phyloP scores from a whole-genome alignment of 2,797 vertebrate species.

The Cichlasoma orientale region DNA sequence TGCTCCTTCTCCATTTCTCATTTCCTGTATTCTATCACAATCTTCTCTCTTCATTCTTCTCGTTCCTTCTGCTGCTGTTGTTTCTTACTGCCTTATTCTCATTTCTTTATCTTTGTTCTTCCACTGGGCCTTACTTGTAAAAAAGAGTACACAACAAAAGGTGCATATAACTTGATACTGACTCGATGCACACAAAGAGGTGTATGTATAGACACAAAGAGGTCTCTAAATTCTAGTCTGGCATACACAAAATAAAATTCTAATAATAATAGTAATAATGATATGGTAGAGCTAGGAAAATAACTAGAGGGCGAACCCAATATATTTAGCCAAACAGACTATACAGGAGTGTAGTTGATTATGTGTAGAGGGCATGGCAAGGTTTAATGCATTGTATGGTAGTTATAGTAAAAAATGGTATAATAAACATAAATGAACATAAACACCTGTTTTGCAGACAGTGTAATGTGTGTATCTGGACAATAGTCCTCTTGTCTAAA shows the following conservation, averaged over 20 bases:
- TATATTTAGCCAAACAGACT: background rate
- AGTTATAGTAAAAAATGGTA: background rate
- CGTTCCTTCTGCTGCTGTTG: background rate
- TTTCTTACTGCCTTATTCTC: background rate
- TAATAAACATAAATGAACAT: background rate
- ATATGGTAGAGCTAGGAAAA: background rate
- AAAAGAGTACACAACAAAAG: conserved; percentile 4
- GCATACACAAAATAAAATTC: conserved; percentile 1
- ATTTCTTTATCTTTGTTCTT: conserved; percentile 11
- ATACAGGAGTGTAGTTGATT: background rate
- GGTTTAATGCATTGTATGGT: background rate
- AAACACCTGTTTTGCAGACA: background rate
- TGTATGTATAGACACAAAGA: background rate
- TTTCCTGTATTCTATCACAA: conserved; percentile 12
- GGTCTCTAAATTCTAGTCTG: conserved; percentile 9
- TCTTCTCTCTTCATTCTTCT: conserved; percentile 17
- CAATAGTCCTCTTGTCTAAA: background rate
- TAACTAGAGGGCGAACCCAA: conserved; percentile 12
- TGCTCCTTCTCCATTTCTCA: conserved; percentile 2
- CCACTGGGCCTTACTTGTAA: conserved; percentile 9
- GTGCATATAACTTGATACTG: conserved; percentile 5
- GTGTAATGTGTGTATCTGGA: background rate
- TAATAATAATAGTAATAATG: background rate
- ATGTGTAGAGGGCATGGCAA: background rate
- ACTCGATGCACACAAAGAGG: background rate